phyloP scores from a whole-genome alignment of 2,113 vertebrate genomes.

The Chionomys nivalis region DNA sequence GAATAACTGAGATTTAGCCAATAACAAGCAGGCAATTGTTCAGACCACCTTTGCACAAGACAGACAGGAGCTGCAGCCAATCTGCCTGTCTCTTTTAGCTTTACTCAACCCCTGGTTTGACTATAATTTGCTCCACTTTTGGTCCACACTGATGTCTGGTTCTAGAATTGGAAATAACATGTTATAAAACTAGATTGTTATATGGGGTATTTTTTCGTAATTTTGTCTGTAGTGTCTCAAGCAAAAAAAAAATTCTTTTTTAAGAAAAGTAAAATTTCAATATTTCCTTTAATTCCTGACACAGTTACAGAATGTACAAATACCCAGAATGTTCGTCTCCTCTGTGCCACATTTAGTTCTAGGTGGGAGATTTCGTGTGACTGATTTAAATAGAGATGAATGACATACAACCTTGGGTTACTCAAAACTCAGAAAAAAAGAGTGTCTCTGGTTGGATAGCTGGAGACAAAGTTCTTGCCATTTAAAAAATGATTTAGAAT shows the following conservation, averaged over 20 bases:
- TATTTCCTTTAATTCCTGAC: not conserved
- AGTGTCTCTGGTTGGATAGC: not conserved
- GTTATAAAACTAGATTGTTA: not conserved
- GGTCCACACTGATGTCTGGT: not conserved
- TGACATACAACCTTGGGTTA: not conserved
- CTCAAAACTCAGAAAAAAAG: not conserved
- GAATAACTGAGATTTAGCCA: not conserved
- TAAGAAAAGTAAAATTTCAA: not conserved
- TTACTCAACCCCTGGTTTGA: not conserved
- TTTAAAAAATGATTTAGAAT: conserved; percentile 33
- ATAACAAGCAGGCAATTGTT: not conserved
- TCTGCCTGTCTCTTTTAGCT: not conserved
- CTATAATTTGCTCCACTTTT: not conserved
- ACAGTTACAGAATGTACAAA: not conserved
- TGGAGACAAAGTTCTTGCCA: not conserved
- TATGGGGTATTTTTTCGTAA: not conserved
- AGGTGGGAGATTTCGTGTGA: not conserved
- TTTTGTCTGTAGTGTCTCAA: not conserved
- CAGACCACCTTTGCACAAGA: not conserved
- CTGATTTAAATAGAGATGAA: not conserved
- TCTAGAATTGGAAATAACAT: not conserved
- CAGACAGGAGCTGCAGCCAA: not conserved
- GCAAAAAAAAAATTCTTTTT: not conserved
- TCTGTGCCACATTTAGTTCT: not conserved
- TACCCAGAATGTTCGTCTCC: not conserved